phyloP scores from a whole-genome alignment of 2,797 vertebrate genomes.

The Peromyscus nudipes region DNA sequence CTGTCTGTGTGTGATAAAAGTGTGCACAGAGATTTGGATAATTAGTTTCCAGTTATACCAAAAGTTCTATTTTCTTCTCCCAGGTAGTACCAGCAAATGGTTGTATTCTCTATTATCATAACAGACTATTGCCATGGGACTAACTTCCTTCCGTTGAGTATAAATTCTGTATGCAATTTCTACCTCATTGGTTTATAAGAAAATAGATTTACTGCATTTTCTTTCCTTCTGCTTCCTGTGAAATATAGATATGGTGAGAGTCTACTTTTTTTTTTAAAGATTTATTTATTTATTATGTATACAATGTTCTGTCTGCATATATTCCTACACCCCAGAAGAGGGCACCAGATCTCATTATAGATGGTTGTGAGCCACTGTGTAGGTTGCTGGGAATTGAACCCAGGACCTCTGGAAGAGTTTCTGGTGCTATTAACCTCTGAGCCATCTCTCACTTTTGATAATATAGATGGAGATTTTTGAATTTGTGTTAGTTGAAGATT shows the following conservation, averaged over 20 bases:
- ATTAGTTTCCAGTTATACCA: not conserved
- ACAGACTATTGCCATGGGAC: not conserved
- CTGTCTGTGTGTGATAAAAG: not conserved
- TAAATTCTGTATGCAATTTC: not conserved
- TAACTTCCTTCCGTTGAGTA: not conserved
- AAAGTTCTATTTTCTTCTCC: not conserved
- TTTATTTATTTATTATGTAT: too few relatives aligned
- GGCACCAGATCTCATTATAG: too few relatives aligned
- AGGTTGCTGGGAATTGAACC: too few relatives aligned
- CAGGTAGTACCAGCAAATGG: not conserved
- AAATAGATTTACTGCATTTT: not conserved
- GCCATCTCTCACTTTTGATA: not conserved
- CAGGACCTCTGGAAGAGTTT: too few relatives aligned
- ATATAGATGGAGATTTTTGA: not conserved
- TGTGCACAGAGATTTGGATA: not conserved
- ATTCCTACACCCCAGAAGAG: too few relatives aligned
- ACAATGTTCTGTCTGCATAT: too few relatives aligned
- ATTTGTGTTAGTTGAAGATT: not conserved
- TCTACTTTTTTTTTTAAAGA: too few relatives aligned
- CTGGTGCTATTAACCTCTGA: too few relatives aligned
- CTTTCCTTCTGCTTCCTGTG: not conserved
- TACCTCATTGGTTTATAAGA: not conserved
- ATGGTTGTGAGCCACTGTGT: too few relatives aligned
- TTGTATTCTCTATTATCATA: not conserved
- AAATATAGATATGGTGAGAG: not conserved